These are phyloP conservation scores for Hoplostethus mediterraneus DNA, from an alignment of 2,797 vertebrate genomes.

Conservation along the genomic window DNA sequence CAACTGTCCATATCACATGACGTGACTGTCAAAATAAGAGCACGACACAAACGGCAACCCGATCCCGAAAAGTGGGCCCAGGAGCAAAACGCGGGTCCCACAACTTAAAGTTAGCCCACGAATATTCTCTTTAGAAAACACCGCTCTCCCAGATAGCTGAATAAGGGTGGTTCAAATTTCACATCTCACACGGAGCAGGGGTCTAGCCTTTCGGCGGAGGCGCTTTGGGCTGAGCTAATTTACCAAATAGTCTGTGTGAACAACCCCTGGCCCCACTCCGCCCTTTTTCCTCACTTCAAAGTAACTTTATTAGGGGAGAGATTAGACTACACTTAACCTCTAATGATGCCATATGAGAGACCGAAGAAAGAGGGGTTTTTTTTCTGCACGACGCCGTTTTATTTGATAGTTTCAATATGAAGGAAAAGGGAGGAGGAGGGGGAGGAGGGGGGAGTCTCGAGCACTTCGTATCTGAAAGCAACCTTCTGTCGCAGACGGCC, in stretches of 20 bases:
- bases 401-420: constrained; percentile 84
- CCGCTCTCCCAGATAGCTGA: not conserved
- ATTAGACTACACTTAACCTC: constrained; percentile 91
- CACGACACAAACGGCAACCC: constrained; percentile 5
- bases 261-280: constrained; percentile 69
- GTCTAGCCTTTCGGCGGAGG: constrained; percentile 46
- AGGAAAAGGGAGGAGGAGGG: constrained; percentile 31
- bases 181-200: constrained; percentile 77
- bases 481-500: constrained; percentile 27
- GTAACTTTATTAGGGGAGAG: constrained; percentile 90
- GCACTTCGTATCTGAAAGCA: constrained; percentile 51
- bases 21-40: not conserved
- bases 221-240: constrained; percentile 84
- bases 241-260: constrained; percentile 86
- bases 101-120: not conserved
- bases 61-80: not conserved
- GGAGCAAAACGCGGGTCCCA: constrained; percentile 2
- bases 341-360: constrained; percentile 74
- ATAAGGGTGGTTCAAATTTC: constrained; percentile 78
- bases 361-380: constrained; percentile 50
- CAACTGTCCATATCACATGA: too few relatives aligned
- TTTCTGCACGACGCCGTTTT: constrained; percentile 65
- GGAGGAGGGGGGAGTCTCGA: constrained; percentile 19
- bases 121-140: not conserved
- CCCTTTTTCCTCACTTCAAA: constrained; percentile 90